A percentile compares a stretch with the other conserved stretches of the same genome.
Evolutionary conservation across 2,888 invertebrate species (phyloP).

Genomic region (Anthoptus insignis): DNA sequence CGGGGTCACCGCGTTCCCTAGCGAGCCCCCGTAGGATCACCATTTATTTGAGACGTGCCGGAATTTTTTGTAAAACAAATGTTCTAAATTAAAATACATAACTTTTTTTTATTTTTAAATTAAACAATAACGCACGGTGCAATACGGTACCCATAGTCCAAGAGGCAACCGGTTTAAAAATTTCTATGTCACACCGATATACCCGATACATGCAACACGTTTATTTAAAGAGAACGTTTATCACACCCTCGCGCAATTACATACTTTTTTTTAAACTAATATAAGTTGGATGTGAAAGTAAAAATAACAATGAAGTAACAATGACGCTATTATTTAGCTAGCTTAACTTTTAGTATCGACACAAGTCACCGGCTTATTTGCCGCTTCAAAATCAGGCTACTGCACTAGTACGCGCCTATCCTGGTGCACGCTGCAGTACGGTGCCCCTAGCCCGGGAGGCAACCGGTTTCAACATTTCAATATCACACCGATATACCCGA

Average conservation of each 20-base stretch:
- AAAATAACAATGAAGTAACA: too few species aligned
- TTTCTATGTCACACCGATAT: slow-evolving; percentile 83
- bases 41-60: not conserved
- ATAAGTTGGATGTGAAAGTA: too few species aligned
- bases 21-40: slow-evolving; percentile 39
- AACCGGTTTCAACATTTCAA: slow-evolving; percentile 84
- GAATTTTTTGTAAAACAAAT: not conserved
- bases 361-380: too few species aligned
- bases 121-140: too few species aligned
- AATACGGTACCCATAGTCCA: slow-evolving; percentile 52
- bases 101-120: too few species aligned
- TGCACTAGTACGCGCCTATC: too few species aligned
- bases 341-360: too few species aligned
- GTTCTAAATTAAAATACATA: not conserved
- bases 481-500: slow-evolving; percentile 76
- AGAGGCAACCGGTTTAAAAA: slow-evolving; percentile 80
- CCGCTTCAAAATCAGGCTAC: too few species aligned
- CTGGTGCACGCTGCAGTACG: not conserved
- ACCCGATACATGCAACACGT: slow-evolving; percentile 69
- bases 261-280: too few species aligned
- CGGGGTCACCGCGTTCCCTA: slow-evolving; percentile 79
- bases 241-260: slow-evolving; percentile 52
- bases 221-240: slow-evolving; percentile 63
- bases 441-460: slow-evolving; percentile 62
- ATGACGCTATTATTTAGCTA: too few species aligned